Evolutionary conservation across 37 sponge, comb jelly and placozoan species (phyloP).

Genomic region (Cliona cf. orientalis): DNA sequence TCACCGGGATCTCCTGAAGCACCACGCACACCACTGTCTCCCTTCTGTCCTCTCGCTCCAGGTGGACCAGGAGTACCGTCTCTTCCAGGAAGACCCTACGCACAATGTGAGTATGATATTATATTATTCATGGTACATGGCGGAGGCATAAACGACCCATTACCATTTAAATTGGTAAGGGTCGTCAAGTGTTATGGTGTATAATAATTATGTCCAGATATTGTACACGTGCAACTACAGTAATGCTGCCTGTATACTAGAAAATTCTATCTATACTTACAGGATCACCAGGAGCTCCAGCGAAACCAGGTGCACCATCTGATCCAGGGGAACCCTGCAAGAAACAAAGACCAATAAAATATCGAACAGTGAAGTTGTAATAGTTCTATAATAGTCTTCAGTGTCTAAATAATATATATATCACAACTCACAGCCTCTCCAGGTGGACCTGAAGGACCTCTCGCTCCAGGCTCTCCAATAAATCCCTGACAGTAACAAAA

Average conservation of each 20-base stretch:
- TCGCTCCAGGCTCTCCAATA: conserved; percentile 56
- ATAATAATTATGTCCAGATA: not conserved
- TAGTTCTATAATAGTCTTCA: not conserved
- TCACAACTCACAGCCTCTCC: conserved; percentile 48
- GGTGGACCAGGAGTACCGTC: conserved; percentile 63
- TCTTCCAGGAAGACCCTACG: conserved; percentile 66
- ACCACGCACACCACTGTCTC: conserved; percentile 53
- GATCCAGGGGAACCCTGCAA: conserved; percentile 56
- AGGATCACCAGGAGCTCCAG: conserved; percentile 71
- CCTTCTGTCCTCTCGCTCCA: conserved; percentile 64
- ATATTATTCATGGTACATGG: no score
- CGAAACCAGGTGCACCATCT: conserved; percentile 66
- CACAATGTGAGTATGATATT: not conserved
- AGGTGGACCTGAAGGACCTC: conserved; percentile 65
- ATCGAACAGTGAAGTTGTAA: not conserved
- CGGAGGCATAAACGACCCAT: no score
- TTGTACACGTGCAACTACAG: not conserved
- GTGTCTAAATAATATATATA: not conserved
- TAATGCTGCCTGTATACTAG: not conserved
- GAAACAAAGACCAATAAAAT: not conserved
- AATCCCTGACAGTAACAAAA: conserved; percentile 46
- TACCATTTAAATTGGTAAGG: no score
- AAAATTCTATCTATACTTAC: conserved; percentile 28
- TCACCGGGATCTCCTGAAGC: conserved; percentile 63
- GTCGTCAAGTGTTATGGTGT: not conserved